Conservation (phyloP, 2,113 vertebrate species). For the Cathartes aura region DNA sequence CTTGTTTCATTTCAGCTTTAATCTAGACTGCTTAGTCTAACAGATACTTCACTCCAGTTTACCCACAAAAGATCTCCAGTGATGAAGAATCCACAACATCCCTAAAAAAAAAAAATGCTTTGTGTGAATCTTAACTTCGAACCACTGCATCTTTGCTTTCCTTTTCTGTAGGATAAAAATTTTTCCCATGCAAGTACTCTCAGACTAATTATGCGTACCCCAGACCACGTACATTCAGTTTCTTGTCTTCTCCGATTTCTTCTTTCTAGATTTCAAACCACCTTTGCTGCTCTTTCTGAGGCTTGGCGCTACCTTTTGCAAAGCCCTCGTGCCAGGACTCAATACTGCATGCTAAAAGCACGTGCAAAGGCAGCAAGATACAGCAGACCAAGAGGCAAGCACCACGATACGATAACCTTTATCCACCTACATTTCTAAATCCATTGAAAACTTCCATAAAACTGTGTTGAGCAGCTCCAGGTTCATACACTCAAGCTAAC, state of each 20-base stretch:
- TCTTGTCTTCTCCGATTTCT: neutral
- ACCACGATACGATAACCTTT: rapidly evolving
- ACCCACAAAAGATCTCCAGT: neutral
- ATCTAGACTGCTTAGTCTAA: neutral
- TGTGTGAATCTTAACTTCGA: neutral
- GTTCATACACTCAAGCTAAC: rapidly evolving
- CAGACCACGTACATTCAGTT: neutral
- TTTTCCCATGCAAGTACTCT: neutral
- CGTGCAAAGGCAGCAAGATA: neutral
- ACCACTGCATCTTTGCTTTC: neutral
- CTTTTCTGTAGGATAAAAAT: neutral
- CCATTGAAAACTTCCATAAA: neutral
- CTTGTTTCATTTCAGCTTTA: neutral
- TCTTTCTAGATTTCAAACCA: neutral
- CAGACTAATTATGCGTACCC: neutral
- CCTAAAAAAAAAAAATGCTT: neutral
- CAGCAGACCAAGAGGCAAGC: neutral
- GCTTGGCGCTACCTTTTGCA: neutral
- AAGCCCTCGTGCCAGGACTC: neutral
- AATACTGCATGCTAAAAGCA: neutral
- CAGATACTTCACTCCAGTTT: neutral
- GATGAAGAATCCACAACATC: neutral
- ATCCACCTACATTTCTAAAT: neutral
- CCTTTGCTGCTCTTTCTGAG: neutral
- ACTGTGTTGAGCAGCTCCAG: rapidly evolving